Conservation (phyloP, 2,797 vertebrate species). For the Danio albolineatus region DNA sequence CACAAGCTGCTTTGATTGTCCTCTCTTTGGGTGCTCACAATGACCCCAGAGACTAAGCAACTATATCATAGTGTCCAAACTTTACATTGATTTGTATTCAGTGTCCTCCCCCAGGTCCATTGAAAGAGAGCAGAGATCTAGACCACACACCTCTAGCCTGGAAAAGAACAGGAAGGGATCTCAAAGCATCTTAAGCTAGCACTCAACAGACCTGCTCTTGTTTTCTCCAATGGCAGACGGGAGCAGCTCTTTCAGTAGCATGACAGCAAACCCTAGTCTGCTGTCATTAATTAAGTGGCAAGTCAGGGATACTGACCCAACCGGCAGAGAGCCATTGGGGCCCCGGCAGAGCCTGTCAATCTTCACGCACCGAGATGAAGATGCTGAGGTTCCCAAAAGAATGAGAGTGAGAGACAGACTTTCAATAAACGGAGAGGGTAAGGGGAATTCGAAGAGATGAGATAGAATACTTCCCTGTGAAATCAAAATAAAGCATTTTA, state of each 20-base stretch:
- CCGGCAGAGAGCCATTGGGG: conserved; percentile 69
- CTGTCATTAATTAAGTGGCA: conserved; percentile 74
- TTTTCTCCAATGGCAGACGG: conserved; percentile 65
- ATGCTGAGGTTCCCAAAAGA: conserved; percentile 43
- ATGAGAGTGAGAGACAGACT: conserved; percentile 29
- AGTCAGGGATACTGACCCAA: conserved; percentile 55
- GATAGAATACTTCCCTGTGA: too few relatives aligned
- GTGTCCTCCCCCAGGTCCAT: conserved; percentile 53
- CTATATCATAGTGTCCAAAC: conserved; percentile 42
- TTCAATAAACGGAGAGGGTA: neutral
- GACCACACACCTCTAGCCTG: conserved; percentile 72
- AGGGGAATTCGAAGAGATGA: too few relatives aligned
- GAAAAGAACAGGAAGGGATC: conserved; percentile 63
- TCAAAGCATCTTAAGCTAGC: conserved; percentile 75
- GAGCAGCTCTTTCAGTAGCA: conserved; percentile 63
- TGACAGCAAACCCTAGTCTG: conserved; percentile 70
- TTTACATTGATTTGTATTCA: conserved; percentile 60
- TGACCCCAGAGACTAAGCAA: conserved; percentile 16
- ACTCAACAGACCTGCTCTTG: conserved; percentile 70
- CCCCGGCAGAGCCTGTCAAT: conserved; percentile 66
- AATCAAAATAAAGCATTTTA: too few relatives aligned
- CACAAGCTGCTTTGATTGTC: neutral
- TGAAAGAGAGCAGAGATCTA: conserved; percentile 58
- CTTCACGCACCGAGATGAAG: conserved; percentile 58
- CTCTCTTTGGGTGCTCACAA: neutral